Evolutionary conservation across 2,113 vertebrate species (phyloP).

Genomic region (Corythaixoides concolor): DNA sequence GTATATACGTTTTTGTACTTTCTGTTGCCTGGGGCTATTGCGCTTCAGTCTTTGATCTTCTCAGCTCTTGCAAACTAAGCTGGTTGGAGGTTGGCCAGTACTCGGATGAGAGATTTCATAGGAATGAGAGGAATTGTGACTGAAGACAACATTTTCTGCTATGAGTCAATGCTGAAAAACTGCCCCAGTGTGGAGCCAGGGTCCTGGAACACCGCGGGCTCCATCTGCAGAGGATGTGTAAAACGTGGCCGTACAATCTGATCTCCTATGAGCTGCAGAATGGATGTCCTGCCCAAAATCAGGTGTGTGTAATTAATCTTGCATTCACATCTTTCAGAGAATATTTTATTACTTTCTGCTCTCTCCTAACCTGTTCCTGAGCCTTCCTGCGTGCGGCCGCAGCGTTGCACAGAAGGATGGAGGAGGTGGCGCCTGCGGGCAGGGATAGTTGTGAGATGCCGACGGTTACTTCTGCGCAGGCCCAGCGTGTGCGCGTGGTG

Average conservation of each 20-base stretch:
- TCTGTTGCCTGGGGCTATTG: background rate
- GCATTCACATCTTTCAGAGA: background rate
- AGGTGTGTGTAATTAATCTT: background rate
- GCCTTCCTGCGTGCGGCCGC: background rate
- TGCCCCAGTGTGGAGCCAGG: background rate
- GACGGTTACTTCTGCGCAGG: rapidly evolving
- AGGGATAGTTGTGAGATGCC: background rate
- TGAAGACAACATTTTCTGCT: background rate
- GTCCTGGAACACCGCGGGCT: background rate
- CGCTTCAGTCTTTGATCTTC: slow-evolving; percentile 20
- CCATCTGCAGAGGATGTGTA: background rate
- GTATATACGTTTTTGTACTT: background rate
- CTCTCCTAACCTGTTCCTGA: background rate
- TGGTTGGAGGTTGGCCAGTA: background rate
- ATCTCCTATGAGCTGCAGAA: background rate
- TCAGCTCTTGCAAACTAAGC: slow-evolving; percentile 8
- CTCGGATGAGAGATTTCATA: background rate
- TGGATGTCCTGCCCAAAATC: background rate
- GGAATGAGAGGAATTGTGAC: background rate
- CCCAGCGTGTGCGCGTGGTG: too few species aligned
- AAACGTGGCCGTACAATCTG: rapidly evolving
- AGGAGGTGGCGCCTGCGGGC: background rate
- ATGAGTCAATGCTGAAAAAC: background rate
- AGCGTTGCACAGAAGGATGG: background rate
- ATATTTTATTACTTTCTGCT: rapidly evolving